Percentiles rank a stretch among this genome's conserved stretches.
Conservation (phyloP, 1,140 invertebrate species). For the Teleogryllus occipitalis region DNA sequence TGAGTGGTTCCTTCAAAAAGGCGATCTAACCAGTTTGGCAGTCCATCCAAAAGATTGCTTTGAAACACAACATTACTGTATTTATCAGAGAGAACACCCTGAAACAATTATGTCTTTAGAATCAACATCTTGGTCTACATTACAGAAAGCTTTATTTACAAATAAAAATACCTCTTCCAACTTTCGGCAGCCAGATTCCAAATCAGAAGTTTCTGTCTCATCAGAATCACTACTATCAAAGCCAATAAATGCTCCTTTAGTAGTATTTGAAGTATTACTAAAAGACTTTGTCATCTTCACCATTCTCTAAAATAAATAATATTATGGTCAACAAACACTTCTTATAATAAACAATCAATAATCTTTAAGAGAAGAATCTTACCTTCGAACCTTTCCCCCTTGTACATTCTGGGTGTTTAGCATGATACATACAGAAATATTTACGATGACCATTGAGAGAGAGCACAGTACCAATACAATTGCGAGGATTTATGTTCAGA, state of each 20-base stretch:
- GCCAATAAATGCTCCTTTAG: constrained; percentile 72
- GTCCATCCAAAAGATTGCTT: constrained; percentile 79
- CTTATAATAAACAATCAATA: constrained; percentile 2
- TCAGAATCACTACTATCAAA: constrained; percentile 58
- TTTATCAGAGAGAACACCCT: constrained; percentile 30
- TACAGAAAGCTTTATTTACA: not conserved
- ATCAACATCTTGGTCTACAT: not conserved
- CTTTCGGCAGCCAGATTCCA: constrained; percentile 41
- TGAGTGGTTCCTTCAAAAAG: constrained; percentile 92
- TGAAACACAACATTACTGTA: constrained; percentile 34
- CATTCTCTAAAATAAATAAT: constrained; percentile 39
- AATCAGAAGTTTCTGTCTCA: constrained; percentile 51
- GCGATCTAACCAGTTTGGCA: constrained; percentile 93
- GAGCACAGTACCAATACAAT: constrained; percentile 94
- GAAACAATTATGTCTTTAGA: not conserved
- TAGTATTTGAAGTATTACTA: constrained; percentile 48
- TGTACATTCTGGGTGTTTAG: constrained; percentile 66
- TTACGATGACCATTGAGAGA: constrained; percentile 91
- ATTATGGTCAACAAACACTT: not conserved
- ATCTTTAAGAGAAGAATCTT: constrained; percentile 27
- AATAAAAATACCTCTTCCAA: constrained; percentile 20
- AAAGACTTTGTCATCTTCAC: constrained; percentile 54
- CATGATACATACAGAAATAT: constrained; percentile 98
- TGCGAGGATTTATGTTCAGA: constrained; percentile 88
- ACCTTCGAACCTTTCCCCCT: constrained; percentile 35